phyloP scores from a whole-genome alignment of 2,113 vertebrate species.

The Sakesphorus luctuosus region DNA sequence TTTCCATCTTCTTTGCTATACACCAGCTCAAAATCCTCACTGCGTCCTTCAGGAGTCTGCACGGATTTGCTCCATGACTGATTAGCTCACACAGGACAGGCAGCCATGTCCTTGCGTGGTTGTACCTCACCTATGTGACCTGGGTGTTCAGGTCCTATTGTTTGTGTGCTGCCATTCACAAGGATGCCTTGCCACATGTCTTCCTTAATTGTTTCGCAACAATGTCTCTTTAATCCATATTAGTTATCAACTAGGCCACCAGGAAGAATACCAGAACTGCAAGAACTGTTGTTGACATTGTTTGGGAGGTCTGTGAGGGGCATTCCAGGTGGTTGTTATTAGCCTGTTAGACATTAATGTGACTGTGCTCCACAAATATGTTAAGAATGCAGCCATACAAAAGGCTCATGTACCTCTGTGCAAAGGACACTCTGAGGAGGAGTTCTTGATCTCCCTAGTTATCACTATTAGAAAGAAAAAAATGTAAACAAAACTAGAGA shows the following conservation, averaged over 20 bases:
- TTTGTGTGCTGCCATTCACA: background rate
- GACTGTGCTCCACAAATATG: background rate
- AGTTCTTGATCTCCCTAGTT: background rate
- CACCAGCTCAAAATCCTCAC: background rate
- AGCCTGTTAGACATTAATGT: slow-evolving; percentile 46
- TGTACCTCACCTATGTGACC: background rate
- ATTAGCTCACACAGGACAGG: background rate
- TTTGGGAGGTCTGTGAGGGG: background rate
- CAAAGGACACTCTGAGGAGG: background rate
- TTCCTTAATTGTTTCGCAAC: background rate
- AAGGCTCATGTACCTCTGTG: background rate
- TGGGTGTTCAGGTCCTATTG: background rate
- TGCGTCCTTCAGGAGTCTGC: background rate
- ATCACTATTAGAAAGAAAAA: background rate
- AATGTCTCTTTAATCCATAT: background rate
- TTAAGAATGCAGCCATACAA: background rate
- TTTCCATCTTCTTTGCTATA: background rate
- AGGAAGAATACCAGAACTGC: background rate
- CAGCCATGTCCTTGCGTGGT: background rate
- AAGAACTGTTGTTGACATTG: background rate
- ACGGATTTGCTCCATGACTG: background rate
- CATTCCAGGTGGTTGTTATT: background rate
- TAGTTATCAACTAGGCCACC: background rate
- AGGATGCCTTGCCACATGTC: background rate
- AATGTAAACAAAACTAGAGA: background rate